These are phyloP conservation scores for Drosophila kepulauana DNA, from an alignment of 1,140 invertebrate species.

Conservation along the genomic window DNA sequence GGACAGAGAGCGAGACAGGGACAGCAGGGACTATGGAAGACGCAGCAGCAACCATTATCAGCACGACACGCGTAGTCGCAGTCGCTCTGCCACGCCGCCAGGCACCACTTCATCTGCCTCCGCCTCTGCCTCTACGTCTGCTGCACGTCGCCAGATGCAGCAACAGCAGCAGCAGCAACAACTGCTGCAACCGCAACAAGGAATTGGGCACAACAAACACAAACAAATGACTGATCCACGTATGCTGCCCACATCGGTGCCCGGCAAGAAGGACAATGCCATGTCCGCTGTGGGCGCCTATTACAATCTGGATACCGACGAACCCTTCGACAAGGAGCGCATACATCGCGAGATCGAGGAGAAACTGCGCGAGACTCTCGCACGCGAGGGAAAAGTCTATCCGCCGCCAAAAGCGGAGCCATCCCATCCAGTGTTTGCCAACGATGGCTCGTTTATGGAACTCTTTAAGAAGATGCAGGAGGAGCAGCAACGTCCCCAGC, in stretches of 20 bases:
- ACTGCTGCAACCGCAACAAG: constrained; percentile 12
- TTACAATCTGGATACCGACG: constrained; percentile 75
- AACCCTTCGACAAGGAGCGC: constrained; percentile 81
- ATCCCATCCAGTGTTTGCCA: constrained; percentile 88
- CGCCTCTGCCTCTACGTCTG: not conserved
- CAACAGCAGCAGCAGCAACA: constrained; percentile 31
- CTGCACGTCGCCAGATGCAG: constrained; percentile 17
- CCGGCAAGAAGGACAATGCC: constrained; percentile 26
- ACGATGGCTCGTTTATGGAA: constrained; percentile 95
- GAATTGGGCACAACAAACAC: constrained; percentile 14
- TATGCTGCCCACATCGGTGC: not conserved
- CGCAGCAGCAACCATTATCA: constrained; percentile 54
- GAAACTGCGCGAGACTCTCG: constrained; percentile 74
- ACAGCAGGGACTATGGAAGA: constrained; percentile 42
- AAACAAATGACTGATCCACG: constrained; percentile 1
- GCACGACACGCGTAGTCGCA: constrained; percentile 45
- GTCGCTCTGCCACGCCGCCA: constrained; percentile 22
- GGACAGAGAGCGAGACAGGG: constrained; percentile 43
- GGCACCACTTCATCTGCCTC: not conserved
- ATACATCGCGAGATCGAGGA: constrained; percentile 84
- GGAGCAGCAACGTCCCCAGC: constrained; percentile 77
- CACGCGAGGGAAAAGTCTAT: constrained; percentile 83
- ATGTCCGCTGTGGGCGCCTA: constrained; percentile 67
- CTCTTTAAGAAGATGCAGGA: constrained; percentile 96
- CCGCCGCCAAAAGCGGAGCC: constrained; percentile 81